A percentile compares a stretch with the other conserved stretches of the same genome.
Evolutionary conservation across 1,140 invertebrate species (phyloP).

Genomic region (Leptinotarsa lineolata): DNA sequence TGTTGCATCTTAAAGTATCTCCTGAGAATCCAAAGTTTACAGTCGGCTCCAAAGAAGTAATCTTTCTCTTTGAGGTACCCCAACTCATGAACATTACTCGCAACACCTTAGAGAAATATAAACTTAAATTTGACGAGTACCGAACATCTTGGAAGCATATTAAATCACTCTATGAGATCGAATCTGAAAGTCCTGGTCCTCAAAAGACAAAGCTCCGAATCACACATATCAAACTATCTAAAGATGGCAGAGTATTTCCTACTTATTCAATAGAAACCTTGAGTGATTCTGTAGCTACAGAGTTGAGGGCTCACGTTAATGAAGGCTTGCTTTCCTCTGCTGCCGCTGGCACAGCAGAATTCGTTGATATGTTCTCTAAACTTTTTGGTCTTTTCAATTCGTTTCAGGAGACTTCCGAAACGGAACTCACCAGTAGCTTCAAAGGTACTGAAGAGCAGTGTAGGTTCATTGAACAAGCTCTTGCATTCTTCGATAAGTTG

Average conservation of each 20-base stretch:
- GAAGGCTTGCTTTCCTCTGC: neutral
- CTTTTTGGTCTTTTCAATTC: neutral
- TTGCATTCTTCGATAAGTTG: neutral
- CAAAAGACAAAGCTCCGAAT: neutral
- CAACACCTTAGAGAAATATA: neutral
- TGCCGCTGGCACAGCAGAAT: neutral
- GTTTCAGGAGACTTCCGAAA: neutral
- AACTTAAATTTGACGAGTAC: neutral
- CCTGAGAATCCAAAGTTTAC: neutral
- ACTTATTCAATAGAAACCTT: neutral
- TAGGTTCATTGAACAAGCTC: neutral
- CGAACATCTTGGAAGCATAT: neutral
- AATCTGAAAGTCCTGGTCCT: neutral
- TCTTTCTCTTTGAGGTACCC: neutral
- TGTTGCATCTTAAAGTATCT: neutral
- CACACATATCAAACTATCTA: neutral
- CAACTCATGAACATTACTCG: slow-evolving; percentile 1
- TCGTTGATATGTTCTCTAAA: neutral
- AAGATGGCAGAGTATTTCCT: neutral
- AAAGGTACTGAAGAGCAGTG: neutral
- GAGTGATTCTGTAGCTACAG: neutral
- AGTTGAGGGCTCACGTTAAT: neutral
- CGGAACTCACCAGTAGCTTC: neutral
- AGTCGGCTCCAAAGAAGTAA: neutral
- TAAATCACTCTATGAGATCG: neutral